phyloP scores from a whole-genome alignment of 2,888 invertebrate genomes.

The Chaitophorus viminalis region DNA sequence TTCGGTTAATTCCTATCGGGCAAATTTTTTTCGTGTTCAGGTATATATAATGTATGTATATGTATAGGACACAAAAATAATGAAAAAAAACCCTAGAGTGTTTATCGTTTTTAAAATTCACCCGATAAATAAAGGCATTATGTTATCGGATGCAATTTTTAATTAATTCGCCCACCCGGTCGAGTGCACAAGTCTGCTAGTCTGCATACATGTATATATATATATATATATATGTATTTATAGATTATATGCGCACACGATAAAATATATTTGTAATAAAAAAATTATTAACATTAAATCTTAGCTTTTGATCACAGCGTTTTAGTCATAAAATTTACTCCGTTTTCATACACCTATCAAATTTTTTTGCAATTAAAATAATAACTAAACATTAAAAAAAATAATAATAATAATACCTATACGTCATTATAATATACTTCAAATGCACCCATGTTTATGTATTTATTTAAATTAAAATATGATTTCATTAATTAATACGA shows the following conservation, averaged over 20 bases:
- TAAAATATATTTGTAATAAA: background rate
- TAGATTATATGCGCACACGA: background rate
- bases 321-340: conserved; percentile 7
- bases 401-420: background rate
- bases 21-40: conserved; percentile 26
- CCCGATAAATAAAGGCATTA: background rate
- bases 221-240: background rate
- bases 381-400: background rate
- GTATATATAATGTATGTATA: background rate
- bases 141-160: conserved; percentile 43
- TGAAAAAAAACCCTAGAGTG: background rate
- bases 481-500: too few relatives aligned
- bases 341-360: background rate
- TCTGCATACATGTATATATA: background rate
- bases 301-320: conserved; percentile 28
- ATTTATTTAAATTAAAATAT: background rate
- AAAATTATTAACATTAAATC: conserved; percentile 43
- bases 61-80: background rate
- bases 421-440: background rate
- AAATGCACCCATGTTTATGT: background rate
- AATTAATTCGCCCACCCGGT: conserved; percentile 38
- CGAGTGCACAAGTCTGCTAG: conserved; percentile 1
- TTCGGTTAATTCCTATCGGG: conserved; percentile 8
- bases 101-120: conserved; percentile 8
- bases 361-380: background rate